These are phyloP conservation scores for Hipposideros larvatus DNA, from an alignment of 2,797 vertebrate species.

Conservation along the genomic window DNA sequence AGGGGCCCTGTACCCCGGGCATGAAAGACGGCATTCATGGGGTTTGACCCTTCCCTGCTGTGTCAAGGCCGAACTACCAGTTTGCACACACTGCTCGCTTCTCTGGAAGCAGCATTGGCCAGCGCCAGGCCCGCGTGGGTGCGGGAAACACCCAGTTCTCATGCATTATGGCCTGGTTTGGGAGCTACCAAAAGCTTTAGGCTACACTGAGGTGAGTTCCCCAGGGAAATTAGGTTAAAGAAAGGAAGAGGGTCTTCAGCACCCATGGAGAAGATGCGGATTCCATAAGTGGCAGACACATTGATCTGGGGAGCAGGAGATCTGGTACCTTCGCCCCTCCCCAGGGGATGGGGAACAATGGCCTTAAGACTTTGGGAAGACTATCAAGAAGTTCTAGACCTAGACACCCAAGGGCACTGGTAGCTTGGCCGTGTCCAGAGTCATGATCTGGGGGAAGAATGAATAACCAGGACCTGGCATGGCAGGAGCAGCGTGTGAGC, in stretches of 20 bases:
- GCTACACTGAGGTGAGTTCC: not conserved
- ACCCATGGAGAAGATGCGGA: not conserved
- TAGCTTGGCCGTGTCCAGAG: not conserved
- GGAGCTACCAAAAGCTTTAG: not conserved
- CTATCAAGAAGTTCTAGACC: not conserved
- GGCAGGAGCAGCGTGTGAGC: not conserved
- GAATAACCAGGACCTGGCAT: not conserved
- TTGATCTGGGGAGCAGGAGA: not conserved
- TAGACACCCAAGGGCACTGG: not conserved
- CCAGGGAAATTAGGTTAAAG: not conserved
- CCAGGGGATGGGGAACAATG: not conserved
- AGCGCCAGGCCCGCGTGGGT: constrained; percentile 41
- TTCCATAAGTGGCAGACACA: not conserved
- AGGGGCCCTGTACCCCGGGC: constrained; percentile 85
- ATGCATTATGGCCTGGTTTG: not conserved
- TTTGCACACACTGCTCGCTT: constrained; percentile 84
- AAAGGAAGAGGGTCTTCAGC: not conserved
- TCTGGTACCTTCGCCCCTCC: not conserved
- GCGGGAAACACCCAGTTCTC: constrained; percentile 53
- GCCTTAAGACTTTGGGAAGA: not conserved
- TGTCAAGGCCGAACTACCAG: constrained; percentile 84
- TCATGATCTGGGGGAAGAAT: not conserved
- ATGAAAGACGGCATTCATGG: constrained; percentile 89
- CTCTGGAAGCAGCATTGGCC: constrained; percentile 49
- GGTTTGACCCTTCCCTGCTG: constrained; percentile 85